Conservation (phyloP, 2,797 vertebrate genomes). For the Pseudochirops corinnae region DNA sequence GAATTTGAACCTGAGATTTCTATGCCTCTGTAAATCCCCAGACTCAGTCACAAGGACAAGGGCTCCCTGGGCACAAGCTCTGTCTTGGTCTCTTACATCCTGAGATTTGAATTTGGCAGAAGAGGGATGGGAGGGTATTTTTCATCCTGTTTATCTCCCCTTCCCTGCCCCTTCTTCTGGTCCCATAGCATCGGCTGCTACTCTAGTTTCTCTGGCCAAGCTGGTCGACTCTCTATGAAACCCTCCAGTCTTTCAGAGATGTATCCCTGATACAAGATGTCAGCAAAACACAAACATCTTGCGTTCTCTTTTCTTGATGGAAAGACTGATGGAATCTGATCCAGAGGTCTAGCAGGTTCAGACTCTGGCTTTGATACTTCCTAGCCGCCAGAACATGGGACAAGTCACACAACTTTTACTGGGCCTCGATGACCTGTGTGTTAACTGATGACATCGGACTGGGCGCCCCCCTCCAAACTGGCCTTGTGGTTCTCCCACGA, state of each 20-base stretch:
- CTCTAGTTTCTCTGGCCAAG: neutral
- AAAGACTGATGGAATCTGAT: neutral
- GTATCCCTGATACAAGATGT: neutral
- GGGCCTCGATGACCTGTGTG: neutral
- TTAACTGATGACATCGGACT: neutral
- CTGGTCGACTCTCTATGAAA: neutral
- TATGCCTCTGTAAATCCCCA: neutral
- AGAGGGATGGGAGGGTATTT: neutral
- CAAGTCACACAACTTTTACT: neutral
- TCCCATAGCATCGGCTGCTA: neutral
- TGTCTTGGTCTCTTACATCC: neutral
- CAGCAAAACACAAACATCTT: neutral
- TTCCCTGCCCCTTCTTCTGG: neutral
- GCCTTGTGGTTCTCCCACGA: no score
- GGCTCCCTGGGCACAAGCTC: neutral
- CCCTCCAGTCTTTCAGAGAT: neutral
- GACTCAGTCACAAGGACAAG: neutral
- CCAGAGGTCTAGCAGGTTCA: neutral
- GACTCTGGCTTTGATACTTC: neutral
- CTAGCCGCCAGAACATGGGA: neutral
- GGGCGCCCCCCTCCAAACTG: neutral
- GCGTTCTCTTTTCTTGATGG: neutral
- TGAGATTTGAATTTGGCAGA: neutral
- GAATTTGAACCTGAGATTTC: neutral
- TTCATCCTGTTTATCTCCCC: neutral